phyloP scores from a whole-genome alignment of 2,113 vertebrate genomes.

The Zosterops pallidus region DNA sequence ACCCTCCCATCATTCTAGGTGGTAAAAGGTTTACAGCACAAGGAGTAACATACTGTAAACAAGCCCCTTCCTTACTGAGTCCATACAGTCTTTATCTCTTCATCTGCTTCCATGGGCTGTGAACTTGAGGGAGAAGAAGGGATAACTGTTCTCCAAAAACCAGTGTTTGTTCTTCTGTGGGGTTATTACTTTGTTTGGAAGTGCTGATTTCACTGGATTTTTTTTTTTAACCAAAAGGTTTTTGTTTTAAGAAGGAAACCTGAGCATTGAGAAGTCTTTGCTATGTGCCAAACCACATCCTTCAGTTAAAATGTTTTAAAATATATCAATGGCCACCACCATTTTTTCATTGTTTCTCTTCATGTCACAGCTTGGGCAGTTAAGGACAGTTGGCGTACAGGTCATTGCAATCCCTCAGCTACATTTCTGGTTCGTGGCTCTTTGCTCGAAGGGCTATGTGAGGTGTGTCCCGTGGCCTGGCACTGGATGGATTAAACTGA shows the following conservation, averaged over 20 bases:
- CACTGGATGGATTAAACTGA: not conserved
- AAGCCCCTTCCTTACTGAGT: not conserved
- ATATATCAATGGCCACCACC: not conserved
- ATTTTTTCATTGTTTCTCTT: not conserved
- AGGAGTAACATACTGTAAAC: not conserved
- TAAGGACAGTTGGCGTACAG: conserved; percentile 3
- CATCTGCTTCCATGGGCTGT: not conserved
- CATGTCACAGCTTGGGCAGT: not conserved
- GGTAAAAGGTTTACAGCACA: conserved; percentile 28
- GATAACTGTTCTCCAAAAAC: not conserved
- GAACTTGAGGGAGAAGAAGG: not conserved
- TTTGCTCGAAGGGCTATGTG: not conserved
- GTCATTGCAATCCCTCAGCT: not conserved
- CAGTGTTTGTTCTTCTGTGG: not conserved
- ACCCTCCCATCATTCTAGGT: conserved; percentile 34
- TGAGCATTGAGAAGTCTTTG: not conserved
- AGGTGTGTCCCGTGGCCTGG: not conserved
- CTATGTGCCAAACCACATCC: not conserved
- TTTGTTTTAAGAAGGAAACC: not conserved
- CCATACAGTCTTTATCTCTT: not conserved
- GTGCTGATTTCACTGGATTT: not conserved
- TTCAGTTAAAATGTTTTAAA: not conserved
- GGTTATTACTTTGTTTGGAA: not conserved
- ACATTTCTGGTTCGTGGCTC: conserved; percentile 5
- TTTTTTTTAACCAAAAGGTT: not conserved